phyloP scores from a whole-genome alignment of 1,140 invertebrate species.

The Pararge aegeria region DNA sequence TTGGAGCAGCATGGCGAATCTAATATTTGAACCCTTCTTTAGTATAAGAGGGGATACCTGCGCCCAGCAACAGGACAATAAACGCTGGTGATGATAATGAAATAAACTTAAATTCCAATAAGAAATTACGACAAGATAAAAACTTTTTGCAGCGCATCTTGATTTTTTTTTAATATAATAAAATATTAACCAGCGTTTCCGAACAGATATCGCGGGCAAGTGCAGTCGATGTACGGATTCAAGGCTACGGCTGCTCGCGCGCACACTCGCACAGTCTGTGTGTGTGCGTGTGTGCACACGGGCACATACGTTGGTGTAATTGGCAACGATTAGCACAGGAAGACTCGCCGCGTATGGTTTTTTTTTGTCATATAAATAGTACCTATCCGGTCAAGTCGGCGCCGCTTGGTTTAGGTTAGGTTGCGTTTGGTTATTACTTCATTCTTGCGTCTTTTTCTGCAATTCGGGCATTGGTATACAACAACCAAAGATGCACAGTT shows the following conservation, averaged over 20 bases:
- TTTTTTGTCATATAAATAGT: conserved; percentile 57
- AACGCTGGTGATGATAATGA: no score
- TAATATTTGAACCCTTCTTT: no score
- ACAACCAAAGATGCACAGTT: not conserved
- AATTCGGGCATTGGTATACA: not conserved
- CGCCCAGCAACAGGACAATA: no score
- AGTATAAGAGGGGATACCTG: no score
- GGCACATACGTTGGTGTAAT: conserved; percentile 44
- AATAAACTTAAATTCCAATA: no score
- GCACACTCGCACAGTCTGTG: conserved; percentile 27
- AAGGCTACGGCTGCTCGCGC: conserved; percentile 53
- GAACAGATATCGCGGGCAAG: conserved; percentile 50
- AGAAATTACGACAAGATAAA: no score
- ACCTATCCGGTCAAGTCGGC: conserved; percentile 47
- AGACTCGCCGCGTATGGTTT: conserved; percentile 56
- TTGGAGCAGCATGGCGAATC: no score
- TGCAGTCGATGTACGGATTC: conserved; percentile 68
- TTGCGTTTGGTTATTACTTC: conserved; percentile 23
- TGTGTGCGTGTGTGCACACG: conserved; percentile 22
- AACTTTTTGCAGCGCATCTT: no score
- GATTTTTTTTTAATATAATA: conserved; percentile 16
- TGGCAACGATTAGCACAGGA: conserved; percentile 73
- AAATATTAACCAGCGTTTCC: conserved; percentile 33
- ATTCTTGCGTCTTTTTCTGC: conserved; percentile 11
- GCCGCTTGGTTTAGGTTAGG: conserved; percentile 53